phyloP scores from a whole-genome alignment of 2,797 vertebrate species.

The Peromyscus melanophrys region DNA sequence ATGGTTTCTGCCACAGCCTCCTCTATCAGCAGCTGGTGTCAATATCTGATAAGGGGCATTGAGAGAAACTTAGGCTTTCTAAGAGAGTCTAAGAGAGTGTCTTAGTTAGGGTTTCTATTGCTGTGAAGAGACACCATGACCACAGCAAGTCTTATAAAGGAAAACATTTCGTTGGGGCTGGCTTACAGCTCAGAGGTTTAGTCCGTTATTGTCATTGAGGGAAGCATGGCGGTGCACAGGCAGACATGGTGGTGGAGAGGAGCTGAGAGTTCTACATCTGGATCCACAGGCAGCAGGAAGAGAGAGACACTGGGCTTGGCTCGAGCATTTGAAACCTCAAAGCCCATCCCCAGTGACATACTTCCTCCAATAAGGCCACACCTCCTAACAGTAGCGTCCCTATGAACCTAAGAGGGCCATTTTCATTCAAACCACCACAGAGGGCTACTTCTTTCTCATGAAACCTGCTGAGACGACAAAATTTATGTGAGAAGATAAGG shows the following conservation, averaged over 20 bases:
- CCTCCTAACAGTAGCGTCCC: neutral
- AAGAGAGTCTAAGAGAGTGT: no score
- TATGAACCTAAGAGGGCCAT: neutral
- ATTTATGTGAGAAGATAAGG: neutral
- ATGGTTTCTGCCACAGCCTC: neutral
- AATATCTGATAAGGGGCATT: neutral
- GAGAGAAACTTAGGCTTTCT: neutral
- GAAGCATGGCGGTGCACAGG: neutral
- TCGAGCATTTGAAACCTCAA: neutral
- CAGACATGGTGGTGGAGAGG: neutral
- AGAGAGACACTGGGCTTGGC: neutral
- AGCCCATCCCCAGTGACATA: neutral
- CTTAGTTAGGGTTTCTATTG: neutral
- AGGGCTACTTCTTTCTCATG: neutral
- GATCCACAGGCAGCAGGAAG: neutral
- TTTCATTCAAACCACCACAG: neutral
- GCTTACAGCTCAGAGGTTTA: neutral
- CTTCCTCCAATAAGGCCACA: neutral
- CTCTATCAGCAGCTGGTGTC: neutral
- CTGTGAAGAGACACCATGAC: neutral
- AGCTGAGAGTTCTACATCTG: neutral
- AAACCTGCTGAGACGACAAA: neutral
- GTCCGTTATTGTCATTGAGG: neutral
- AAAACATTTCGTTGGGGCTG: neutral
- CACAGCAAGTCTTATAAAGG: neutral